Evolutionary conservation across 1,140 invertebrate species (phyloP).

Genomic region (Pomacea maculata): DNA sequence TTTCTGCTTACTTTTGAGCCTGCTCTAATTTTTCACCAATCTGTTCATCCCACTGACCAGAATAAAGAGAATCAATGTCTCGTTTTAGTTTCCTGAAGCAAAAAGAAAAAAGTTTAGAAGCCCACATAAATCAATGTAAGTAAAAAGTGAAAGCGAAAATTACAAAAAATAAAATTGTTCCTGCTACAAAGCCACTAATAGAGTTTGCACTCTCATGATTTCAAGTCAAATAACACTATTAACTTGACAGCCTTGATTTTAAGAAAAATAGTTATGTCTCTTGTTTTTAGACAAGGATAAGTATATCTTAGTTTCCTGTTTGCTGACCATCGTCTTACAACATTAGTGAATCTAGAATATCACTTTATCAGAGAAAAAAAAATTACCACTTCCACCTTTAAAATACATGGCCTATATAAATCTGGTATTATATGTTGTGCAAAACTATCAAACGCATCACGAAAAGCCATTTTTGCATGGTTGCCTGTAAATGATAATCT

Average conservation of each 20-base stretch:
- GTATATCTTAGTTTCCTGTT: too few species aligned
- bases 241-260: not conserved
- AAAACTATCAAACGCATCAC: too few species aligned
- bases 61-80: conserved; percentile 71
- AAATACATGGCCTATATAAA: too few species aligned
- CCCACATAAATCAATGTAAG: not conserved
- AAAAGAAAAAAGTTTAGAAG: conserved; percentile 19
- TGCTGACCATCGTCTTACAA: too few species aligned
- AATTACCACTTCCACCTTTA: too few species aligned
- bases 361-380: too few species aligned
- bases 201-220: not conserved
- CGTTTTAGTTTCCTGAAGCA: conserved; percentile 72
- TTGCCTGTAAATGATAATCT: too few species aligned
- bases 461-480: too few species aligned
- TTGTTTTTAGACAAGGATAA: not conserved
- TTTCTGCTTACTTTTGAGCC: conserved; percentile 72
- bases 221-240: not conserved
- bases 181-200: too few species aligned
- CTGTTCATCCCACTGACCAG: conserved; percentile 72
- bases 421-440: too few species aligned
- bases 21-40: conserved; percentile 77
- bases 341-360: too few species aligned
- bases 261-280: not conserved
- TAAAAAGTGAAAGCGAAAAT: not conserved
- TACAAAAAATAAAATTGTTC: too few species aligned